Evolutionary conservation across 2,797 vertebrate species (phyloP).

Genomic region (Iguana delicatissima): DNA sequence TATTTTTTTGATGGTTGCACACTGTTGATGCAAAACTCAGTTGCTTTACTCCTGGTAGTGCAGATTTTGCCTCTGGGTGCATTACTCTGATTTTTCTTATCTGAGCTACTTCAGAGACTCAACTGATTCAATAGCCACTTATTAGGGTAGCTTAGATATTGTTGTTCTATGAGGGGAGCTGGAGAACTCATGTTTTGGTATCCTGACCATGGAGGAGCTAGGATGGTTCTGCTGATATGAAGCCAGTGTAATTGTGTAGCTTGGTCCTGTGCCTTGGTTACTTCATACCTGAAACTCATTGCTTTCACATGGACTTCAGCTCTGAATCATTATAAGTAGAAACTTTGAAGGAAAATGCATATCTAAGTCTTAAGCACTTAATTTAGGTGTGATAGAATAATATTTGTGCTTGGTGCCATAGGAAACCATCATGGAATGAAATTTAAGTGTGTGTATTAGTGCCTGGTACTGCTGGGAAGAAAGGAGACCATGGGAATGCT

Average conservation of each 20-base stretch:
- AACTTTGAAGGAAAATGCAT: neutral
- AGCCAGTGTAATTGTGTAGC: neutral
- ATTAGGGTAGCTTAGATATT: no score
- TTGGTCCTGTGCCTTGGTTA: neutral
- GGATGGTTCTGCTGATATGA: neutral
- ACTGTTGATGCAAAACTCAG: neutral
- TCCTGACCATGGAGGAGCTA: no score
- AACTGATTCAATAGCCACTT: neutral
- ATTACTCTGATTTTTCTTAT: neutral
- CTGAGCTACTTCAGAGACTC: neutral
- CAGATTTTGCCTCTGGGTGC: neutral
- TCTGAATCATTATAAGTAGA: neutral
- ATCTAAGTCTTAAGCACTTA: neutral
- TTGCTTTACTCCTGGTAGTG: neutral
- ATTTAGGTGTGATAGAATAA: neutral
- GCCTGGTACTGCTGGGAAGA: neutral
- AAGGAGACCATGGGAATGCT: no score
- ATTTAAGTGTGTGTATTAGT: neutral
- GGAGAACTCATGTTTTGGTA: no score
- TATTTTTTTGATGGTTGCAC: conserved; percentile 2
- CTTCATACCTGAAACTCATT: neutral
- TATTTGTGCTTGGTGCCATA: neutral
- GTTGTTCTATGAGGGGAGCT: no score
- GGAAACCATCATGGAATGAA: neutral
- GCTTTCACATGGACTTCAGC: neutral